Evolutionary conservation across 2,797 vertebrate genomes (phyloP).

Genomic region (Jordanella pulchra): DNA sequence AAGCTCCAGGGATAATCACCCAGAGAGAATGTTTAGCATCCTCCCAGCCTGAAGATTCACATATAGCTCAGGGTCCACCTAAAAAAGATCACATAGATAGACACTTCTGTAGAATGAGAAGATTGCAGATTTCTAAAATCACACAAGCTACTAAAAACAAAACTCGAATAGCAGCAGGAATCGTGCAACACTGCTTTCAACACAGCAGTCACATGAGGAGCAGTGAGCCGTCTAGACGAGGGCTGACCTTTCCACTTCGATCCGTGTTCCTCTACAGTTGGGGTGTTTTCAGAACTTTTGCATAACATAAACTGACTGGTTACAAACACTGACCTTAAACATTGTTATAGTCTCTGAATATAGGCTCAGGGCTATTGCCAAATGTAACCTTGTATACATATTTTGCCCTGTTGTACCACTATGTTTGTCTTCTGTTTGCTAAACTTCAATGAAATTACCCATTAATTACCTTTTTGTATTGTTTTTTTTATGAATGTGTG

Average conservation of each 20-base stretch:
- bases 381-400: neutral
- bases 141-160: neutral
- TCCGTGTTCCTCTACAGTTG: conserved; percentile 40
- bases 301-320: conserved; percentile 46
- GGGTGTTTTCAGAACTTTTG: conserved; percentile 42
- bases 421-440: neutral
- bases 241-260: conserved; percentile 70
- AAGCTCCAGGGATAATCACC: no score
- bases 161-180: conserved; percentile 37
- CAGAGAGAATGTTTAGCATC: no score
- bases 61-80: no score
- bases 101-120: neutral
- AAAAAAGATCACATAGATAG: neutral
- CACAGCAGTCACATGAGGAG: conserved; percentile 37
- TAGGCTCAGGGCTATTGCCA: neutral
- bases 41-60: no score
- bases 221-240: conserved; percentile 56
- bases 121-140: neutral
- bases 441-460: neutral
- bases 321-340: conserved; percentile 56
- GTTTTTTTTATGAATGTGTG: no score
- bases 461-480: no score
- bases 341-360: conserved; percentile 19
- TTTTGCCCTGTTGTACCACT: neutral
- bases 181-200: conserved; percentile 20